Conservation (phyloP, 2,113 vertebrate species). For the Grallaria varia region DNA sequence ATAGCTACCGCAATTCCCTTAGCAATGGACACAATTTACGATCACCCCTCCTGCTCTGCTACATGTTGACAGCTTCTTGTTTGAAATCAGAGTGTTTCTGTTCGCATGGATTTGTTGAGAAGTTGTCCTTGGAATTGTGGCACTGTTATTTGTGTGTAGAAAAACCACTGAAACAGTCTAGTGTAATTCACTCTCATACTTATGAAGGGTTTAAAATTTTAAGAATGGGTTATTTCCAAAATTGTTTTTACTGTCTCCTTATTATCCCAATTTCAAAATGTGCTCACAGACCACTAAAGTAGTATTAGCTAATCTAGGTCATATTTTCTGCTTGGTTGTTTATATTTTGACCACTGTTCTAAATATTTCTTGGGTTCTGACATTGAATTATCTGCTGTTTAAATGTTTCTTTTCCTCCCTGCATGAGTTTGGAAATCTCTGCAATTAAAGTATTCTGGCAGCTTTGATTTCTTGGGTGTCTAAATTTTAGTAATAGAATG, state of each 20-base stretch:
- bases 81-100: neutral
- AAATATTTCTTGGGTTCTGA: neutral
- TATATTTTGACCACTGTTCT: neutral
- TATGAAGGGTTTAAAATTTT: neutral
- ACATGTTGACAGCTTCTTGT: neutral
- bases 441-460: neutral
- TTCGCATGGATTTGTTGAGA: neutral
- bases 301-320: neutral
- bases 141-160: neutral
- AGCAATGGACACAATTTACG: neutral
- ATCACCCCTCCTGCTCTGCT: neutral
- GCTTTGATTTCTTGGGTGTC: neutral
- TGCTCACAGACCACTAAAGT: neutral
- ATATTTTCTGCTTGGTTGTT: neutral
- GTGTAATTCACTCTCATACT: neutral
- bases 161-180: neutral
- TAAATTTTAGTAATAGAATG: neutral
- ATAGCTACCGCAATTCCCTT: neutral
- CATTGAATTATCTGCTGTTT: neutral
- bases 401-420: neutral
- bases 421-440: neutral
- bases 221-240: neutral
- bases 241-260: neutral
- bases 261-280: neutral
- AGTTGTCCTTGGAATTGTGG: neutral